These are phyloP conservation scores for Bhutanitis thaidina DNA, from an alignment of 2,888 invertebrate genomes.

Conservation along the genomic window DNA sequence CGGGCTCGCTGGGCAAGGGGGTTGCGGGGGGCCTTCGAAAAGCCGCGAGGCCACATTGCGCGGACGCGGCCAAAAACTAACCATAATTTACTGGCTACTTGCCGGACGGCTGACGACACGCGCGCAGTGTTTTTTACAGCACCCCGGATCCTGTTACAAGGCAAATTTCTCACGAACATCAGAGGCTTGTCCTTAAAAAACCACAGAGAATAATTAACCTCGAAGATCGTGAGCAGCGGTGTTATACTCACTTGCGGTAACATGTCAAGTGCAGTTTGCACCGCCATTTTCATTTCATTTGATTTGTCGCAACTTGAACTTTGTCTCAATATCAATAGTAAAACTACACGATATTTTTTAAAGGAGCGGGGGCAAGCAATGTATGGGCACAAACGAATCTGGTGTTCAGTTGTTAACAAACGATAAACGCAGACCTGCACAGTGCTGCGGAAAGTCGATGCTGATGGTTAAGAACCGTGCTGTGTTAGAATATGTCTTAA, in stretches of 20 bases:
- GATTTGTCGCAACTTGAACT: slow-evolving; percentile 18
- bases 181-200: slow-evolving; percentile 57
- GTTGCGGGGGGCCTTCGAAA: slow-evolving; percentile 48
- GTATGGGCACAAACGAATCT: slow-evolving; percentile 8
- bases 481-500: no score
- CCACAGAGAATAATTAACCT: slow-evolving; percentile 63
- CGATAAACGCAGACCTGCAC: no score
- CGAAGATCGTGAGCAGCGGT: slow-evolving; percentile 52
- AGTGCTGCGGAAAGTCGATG: no score
- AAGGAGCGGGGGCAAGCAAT: slow-evolving; percentile 5
- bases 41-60: slow-evolving; percentile 76
- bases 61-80: slow-evolving; percentile 77
- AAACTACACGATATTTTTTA: slow-evolving; percentile 11
- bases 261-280: slow-evolving; percentile 40
- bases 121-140: slow-evolving; percentile 61
- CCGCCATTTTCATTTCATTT: slow-evolving; percentile 32
- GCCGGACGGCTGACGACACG: slow-evolving; percentile 66
- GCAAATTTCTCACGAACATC: slow-evolving; percentile 71
- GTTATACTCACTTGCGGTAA: slow-evolving; percentile 35
- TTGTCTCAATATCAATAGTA: slow-evolving; percentile 19
- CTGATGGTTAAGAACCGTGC: no score
- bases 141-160: slow-evolving; percentile 68
- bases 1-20: slow-evolving; percentile 38
- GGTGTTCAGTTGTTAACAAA: no score
- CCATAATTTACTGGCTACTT: slow-evolving; percentile 79